Evolutionary conservation across 2,113 vertebrate genomes (phyloP).

Genomic region (Columba livia): DNA sequence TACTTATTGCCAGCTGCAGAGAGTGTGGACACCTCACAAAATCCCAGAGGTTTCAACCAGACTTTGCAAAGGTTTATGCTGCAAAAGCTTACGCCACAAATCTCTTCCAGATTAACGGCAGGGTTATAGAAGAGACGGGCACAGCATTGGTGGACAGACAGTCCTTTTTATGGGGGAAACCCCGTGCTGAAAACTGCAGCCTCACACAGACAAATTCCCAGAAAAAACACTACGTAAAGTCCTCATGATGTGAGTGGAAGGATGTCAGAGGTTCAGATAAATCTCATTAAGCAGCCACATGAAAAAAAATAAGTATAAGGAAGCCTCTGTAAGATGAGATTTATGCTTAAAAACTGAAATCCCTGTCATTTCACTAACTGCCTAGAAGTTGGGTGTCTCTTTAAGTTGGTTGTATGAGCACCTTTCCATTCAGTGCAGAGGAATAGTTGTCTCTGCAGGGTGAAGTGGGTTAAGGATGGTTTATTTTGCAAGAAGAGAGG

Average conservation of each 20-base stretch:
- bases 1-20: neutral
- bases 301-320: neutral
- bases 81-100: neutral
- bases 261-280: neutral
- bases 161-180: neutral
- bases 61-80: neutral
- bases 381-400: neutral
- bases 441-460: neutral
- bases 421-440: rapidly evolving
- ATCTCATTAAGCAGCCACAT: neutral
- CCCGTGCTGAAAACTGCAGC: neutral
- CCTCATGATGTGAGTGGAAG: neutral
- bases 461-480: neutral
- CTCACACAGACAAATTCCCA: neutral
- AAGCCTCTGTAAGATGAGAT: slow-evolving; percentile 23
- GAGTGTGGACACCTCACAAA: neutral
- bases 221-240: neutral
- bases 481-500: neutral
- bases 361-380: neutral
- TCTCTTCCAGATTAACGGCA: neutral
- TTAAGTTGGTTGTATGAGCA: neutral
- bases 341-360: neutral
- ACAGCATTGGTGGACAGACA: neutral
- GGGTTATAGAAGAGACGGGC: neutral
- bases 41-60: neutral